Evolutionary conservation across 92 coral and sea anemone genomes (phyloP), one percentile per base, ranked within the genome.

Genomic region (Epizoanthus rinbou): DNA sequence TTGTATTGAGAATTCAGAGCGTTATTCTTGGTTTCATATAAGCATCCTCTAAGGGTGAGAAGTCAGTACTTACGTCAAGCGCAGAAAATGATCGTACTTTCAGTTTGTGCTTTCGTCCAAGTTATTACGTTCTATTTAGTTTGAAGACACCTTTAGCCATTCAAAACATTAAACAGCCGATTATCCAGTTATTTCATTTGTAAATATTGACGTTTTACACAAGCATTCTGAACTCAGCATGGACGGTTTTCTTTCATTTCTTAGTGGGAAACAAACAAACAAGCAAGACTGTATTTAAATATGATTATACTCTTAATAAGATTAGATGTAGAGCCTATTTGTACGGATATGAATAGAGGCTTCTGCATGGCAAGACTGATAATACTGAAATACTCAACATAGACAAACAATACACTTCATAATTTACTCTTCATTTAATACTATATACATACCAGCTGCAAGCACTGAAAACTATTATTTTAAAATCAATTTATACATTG

Each of bases 401-500:
- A 19, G 25, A 3, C 31, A 35, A 25, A 24, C 7, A n/a, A 2
- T 1, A 64, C 57, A 10, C 6, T 28, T 57, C 24, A 10, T 62
- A 57, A 54, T 33, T 37, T 17, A 58, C 68, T 53, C 39, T 56
- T 13, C 39, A 35, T 28, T n/a, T n/a, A n/a, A 25, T 19, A 62
- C 7, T 24, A 43, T 60, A 60, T 43, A 39, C 33, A 19, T 57
- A 62, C 13, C 22, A 78, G 35, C 4, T 62, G 60, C 15, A 60
- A 14, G 19, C 62, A 59, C 62, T 59, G 24, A 76, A 60, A 3
- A 60, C 8, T 8, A 47, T 10, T 19, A 57, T 59, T 59, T 28
- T 28, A 59, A 13, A 41, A 37, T 41, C 23, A 59, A 19, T 67
- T 78, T 78, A 43, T 59, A 62, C 59, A 62, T 41, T 78, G 71